Evolutionary conservation across 2,113 vertebrate species (phyloP).

Genomic region (Gadus chalcogrammus): DNA sequence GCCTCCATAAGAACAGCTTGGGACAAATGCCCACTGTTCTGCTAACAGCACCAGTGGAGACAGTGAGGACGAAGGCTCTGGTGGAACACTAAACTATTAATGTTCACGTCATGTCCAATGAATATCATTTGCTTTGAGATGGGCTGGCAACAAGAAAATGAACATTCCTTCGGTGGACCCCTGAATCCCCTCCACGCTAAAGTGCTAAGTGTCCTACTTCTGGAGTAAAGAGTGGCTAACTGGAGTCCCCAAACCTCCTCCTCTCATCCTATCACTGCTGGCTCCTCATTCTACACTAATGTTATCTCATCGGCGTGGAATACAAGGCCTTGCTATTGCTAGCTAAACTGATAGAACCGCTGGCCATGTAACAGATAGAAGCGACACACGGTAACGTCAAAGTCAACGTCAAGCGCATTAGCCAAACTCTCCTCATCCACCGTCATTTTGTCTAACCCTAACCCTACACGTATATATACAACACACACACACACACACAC

Average conservation of each 20-base stretch:
- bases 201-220: constrained; percentile 20
- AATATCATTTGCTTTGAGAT: constrained; percentile 59
- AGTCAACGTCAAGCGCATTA: background rate
- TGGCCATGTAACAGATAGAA: too few relatives aligned
- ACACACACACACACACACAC: background rate
- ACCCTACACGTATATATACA: too few relatives aligned
- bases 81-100: constrained; percentile 64
- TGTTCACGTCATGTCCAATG: constrained; percentile 64
- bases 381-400: too few relatives aligned
- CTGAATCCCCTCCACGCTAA: constrained; percentile 11
- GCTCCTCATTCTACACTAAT: too few relatives aligned
- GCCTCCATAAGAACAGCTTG: constrained; percentile 4
- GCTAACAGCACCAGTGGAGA: constrained; percentile 43
- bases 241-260: too few relatives aligned
- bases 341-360: too few relatives aligned
- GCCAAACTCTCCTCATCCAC: background rate
- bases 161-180: constrained; percentile 23
- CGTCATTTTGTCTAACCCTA: too few relatives aligned
- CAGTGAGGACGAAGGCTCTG: constrained; percentile 53
- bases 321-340: too few relatives aligned
- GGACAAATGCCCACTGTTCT: constrained; percentile 9
- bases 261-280: too few relatives aligned
- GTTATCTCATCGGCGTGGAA: too few relatives aligned
- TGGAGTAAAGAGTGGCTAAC: too few relatives aligned
- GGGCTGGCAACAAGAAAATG: constrained; percentile 31